Evolutionary conservation across 2,797 vertebrate species (phyloP).

Genomic region (Nothura maculosa): DNA sequence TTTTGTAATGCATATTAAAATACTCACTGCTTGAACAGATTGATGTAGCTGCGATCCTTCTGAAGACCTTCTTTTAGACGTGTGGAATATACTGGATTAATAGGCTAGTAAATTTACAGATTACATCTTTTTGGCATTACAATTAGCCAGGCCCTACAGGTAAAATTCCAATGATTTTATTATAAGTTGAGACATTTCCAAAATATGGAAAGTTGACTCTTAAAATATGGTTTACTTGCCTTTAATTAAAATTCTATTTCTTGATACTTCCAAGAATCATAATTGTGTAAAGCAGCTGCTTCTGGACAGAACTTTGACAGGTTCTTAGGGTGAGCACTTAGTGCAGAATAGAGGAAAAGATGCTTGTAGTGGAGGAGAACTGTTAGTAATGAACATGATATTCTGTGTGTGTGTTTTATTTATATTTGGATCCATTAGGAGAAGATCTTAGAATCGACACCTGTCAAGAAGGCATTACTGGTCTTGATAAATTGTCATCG

Average conservation of each 20-base stretch:
- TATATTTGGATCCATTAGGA: background rate
- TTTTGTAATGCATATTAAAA: conserved; percentile 53
- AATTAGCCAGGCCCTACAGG: background rate
- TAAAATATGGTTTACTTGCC: conserved; percentile 13
- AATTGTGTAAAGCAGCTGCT: conserved; percentile 40
- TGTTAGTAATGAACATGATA: background rate
- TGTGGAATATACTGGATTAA: conserved; percentile 62
- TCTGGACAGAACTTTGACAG: conserved; percentile 34
- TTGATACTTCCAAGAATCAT: conserved; percentile 28
- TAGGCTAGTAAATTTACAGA: conserved; percentile 32
- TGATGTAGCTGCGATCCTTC: conserved; percentile 42
- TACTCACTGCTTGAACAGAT: conserved; percentile 47
- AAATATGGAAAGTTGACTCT: conserved; percentile 32
- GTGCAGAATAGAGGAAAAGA: conserved; percentile 18
- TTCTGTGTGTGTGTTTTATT: background rate
- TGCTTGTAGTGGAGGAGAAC: background rate
- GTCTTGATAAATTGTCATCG: background rate
- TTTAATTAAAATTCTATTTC: conserved; percentile 57
- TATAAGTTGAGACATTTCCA: background rate
- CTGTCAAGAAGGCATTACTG: background rate
- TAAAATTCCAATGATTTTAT: background rate
- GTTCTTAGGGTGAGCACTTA: conserved; percentile 42
- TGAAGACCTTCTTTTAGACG: conserved; percentile 49
- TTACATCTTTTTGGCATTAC: conserved; percentile 25
- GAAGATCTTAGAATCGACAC: background rate